phyloP scores from a whole-genome alignment of 2,113 vertebrate species.

The Carlito syrichta region DNA sequence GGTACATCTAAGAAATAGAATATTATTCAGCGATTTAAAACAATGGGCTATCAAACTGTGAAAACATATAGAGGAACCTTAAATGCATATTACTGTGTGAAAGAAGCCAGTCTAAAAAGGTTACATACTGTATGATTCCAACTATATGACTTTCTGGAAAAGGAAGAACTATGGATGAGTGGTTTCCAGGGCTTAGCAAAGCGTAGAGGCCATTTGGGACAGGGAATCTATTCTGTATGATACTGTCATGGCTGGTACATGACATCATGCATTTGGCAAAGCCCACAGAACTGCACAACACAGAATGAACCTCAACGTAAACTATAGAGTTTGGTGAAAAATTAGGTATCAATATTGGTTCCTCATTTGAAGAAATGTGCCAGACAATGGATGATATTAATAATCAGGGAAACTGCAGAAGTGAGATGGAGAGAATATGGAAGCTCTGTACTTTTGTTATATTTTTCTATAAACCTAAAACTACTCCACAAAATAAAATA shows the following conservation, averaged over 20 bases:
- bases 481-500: background rate
- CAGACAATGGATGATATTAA: background rate
- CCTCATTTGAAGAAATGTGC: background rate
- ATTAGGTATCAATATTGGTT: background rate
- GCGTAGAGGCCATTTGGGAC: background rate
- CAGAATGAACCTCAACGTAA: background rate
- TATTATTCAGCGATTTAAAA: background rate
- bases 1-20: background rate
- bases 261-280: background rate
- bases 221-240: background rate
- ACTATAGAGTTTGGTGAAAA: background rate
- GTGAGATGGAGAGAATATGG: too few species aligned
- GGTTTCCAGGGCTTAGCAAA: background rate
- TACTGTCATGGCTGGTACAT: too few species aligned
- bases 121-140: background rate
- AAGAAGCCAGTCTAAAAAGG: background rate
- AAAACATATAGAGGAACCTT: background rate
- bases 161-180: background rate
- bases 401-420: background rate
- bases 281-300: background rate
- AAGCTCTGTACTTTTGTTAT: background rate
- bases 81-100: background rate
- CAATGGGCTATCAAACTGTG: background rate
- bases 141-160: background rate
- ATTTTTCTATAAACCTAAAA: background rate